Evolutionary conservation across 2,797 vertebrate genomes (phyloP), one percentile per base, ranked within the genome.

Genomic region (Microhierax caerulescens): DNA sequence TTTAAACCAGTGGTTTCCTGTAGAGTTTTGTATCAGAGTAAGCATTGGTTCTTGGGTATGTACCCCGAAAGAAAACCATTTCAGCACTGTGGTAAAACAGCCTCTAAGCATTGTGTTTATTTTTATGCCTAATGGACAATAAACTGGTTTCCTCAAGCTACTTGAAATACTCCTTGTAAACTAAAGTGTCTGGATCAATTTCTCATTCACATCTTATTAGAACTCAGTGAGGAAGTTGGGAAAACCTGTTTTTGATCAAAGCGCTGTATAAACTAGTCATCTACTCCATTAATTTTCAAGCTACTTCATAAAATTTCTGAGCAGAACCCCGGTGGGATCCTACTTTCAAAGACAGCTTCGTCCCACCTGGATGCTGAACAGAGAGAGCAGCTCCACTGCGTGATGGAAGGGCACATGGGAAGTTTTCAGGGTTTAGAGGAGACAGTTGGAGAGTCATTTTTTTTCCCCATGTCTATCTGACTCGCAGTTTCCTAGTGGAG

Each of bases 61-160:
- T 59, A 37, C 89, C 77, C 24, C 11, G 32, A 30, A 86, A 88
- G 69, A 85, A 73, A 90, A 60, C 39, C 34, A 9, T 43, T 92
- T 86, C 65, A 94, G 61, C 2, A 2, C 4, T 7, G 48, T 83
- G 69, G 39, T 90, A 50, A 76, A 76, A 36, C 60, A 36, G 9
- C 51, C 32, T 87, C 3, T 53, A 88, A 93, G 85, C 43, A 28
- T n/a, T 63, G 32, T 86, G 51, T 50, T 81, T 73, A 51, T 3
- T 90, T 88, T 95, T 88, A 57, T 86, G 79, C 80, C 77, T 97
- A 63, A 59, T 64, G 45, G 76, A 84, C 69, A 94, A 48, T 86
- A 85, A 97, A 94, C 36, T 76, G 67, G 41, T 95, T 94, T 94
- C 78, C 72, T 80, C 32, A 51, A 94, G 77, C 77, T 89, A 68